A percentile compares a stretch with the other conserved stretches of the same genome.
Conservation (phyloP, 1,140 invertebrate species). For the Pomacea maculata region DNA sequence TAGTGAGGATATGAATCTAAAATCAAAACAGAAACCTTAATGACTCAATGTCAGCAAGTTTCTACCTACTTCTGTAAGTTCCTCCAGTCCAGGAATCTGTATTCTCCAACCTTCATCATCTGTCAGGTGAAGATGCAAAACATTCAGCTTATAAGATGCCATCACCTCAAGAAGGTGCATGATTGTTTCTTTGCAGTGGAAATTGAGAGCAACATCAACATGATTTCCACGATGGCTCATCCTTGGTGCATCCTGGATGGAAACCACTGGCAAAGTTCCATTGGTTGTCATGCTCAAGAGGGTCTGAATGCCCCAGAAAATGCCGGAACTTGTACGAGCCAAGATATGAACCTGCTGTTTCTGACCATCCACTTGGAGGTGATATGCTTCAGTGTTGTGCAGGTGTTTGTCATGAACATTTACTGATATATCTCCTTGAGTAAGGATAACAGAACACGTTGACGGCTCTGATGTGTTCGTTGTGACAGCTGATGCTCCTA, state of each 20-base stretch:
- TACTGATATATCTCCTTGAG: not conserved
- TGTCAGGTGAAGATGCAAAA: conserved; percentile 59
- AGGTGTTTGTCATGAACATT: not conserved
- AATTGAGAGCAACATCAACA: conserved; percentile 58
- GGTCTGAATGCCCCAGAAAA: conserved; percentile 49
- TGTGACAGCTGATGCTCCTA: not conserved
- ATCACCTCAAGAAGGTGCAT: conserved; percentile 53
- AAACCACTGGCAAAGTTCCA: conserved; percentile 21
- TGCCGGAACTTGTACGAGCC: conserved; percentile 31
- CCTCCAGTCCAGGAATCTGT: conserved; percentile 57
- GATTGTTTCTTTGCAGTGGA: conserved; percentile 50
- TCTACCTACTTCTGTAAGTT: conserved; percentile 53
- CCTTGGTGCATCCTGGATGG: conserved; percentile 41
- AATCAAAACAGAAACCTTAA: not conserved
- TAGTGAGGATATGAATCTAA: not conserved
- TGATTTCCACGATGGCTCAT: conserved; percentile 56
- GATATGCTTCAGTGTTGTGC: conserved; percentile 31
- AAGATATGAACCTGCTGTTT: conserved; percentile 32
- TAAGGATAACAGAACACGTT: not conserved
- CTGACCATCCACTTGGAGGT: conserved; percentile 24
- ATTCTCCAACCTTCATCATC: conserved; percentile 63
- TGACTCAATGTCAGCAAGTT: not conserved
- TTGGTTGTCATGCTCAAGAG: conserved; percentile 32
- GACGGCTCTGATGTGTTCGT: not conserved
- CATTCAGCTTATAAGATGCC: conserved; percentile 60